phyloP scores from a whole-genome alignment of 2,888 invertebrate genomes.

The Syrista parreyssii region DNA sequence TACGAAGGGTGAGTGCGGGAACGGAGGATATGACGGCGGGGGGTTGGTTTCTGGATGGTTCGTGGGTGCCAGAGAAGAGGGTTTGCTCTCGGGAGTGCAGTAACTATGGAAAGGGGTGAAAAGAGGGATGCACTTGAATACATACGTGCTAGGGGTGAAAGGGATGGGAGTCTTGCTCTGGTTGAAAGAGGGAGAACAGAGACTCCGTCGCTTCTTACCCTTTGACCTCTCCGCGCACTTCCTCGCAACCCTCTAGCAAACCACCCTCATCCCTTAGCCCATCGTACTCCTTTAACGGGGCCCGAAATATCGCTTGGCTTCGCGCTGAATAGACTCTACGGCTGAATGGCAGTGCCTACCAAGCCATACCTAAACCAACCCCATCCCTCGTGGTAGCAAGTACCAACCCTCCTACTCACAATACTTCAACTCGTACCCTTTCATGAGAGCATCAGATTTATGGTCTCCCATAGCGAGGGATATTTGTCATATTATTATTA shows the following conservation, averaged over 20 bases:
- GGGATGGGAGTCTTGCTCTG: background rate
- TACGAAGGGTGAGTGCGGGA: background rate
- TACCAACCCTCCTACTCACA: slow-evolving; percentile 17
- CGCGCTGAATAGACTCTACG: slow-evolving; percentile 14
- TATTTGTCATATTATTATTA: slow-evolving; percentile 33
- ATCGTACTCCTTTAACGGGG: background rate
- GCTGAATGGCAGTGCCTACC: slow-evolving; percentile 9
- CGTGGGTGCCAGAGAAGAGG: background rate
- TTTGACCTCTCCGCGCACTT: background rate
- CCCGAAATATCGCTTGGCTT: slow-evolving; percentile 15
- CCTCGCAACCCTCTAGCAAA: background rate
- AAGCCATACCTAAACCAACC: slow-evolving; percentile 3
- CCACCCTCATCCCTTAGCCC: background rate
- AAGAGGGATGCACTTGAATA: background rate
- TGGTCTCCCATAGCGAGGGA: slow-evolving; percentile 19
- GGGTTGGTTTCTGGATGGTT: background rate
- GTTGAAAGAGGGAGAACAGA: background rate
- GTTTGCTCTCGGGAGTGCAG: background rate
- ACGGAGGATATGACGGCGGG: too few species aligned
- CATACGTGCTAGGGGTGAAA: background rate
- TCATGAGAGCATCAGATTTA: slow-evolving; percentile 24
- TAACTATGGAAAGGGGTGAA: background rate
- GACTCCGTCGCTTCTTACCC: background rate
- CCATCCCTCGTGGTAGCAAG: slow-evolving; percentile 1
- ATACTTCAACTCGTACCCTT: slow-evolving; percentile 21